Evolutionary conservation across 1,140 invertebrate genomes (phyloP).

Genomic region (Drosophila sulfurigaster): DNA sequence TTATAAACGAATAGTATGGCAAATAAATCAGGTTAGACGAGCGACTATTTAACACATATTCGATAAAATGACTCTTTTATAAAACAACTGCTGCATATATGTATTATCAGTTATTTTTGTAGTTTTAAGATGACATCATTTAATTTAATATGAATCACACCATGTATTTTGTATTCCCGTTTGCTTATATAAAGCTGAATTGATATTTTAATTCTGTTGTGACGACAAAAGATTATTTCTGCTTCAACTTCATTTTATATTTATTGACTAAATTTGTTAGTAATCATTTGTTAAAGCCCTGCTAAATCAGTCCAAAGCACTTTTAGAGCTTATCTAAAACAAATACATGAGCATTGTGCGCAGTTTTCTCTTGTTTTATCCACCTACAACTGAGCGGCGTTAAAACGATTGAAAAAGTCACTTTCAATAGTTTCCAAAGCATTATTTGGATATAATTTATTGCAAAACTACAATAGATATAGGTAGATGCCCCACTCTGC

Average conservation of each 20-base stretch:
- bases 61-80: no score
- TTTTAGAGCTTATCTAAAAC: not conserved
- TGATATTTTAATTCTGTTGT: no score
- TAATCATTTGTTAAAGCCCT: not conserved
- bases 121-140: no score
- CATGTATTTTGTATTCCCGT: no score
- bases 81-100: no score
- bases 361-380: not conserved
- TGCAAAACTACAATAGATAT: slow-evolving; percentile 39
- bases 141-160: not conserved
- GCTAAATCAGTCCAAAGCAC: no score
- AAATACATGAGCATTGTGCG: not conserved
- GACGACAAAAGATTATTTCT: no score
- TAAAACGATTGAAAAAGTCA: slow-evolving; percentile 4
- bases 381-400: not conserved
- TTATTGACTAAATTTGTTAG: not conserved
- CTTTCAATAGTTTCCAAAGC: slow-evolving; percentile 7
- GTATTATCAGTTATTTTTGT: no score
- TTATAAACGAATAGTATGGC: not conserved
- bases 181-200: no score
- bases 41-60: not conserved
- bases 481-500: not conserved
- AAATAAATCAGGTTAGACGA: no score
- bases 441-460: slow-evolving; percentile 41
- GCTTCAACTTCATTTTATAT: no score